phyloP scores from a whole-genome alignment of 2,888 invertebrate genomes.

The Napeogenes sylphis region DNA sequence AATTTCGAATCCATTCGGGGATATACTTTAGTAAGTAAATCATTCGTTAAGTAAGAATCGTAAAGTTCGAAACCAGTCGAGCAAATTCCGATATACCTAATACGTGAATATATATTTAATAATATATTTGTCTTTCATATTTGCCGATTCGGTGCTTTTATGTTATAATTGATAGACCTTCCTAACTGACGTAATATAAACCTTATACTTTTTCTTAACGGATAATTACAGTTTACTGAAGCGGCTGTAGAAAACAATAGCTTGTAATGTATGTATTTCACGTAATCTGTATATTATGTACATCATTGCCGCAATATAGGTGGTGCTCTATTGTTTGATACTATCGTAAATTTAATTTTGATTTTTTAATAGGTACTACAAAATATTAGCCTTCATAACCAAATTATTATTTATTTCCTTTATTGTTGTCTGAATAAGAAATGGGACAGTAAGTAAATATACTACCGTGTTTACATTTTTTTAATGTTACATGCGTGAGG shows the following conservation, averaged over 20 bases:
- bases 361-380: constrained; percentile 16
- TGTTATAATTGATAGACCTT: too few species aligned
- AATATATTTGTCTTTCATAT: too few species aligned
- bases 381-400: constrained; percentile 4
- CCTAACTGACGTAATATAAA: neutral
- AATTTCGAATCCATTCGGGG: too few species aligned
- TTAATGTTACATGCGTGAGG: constrained; percentile 49
- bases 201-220: neutral
- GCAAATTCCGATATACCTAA: too few species aligned
- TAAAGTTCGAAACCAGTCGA: too few species aligned
- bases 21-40: too few species aligned
- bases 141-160: too few species aligned
- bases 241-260: constrained; percentile 62
- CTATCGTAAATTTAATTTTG: constrained; percentile 39
- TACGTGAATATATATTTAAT: too few species aligned
- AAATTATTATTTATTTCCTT: constrained; percentile 8
- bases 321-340: constrained; percentile 47
- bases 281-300: constrained; percentile 33
- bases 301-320: constrained; percentile 58
- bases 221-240: constrained; percentile 34
- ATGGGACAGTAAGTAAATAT: constrained; percentile 30
- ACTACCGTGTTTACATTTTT: constrained; percentile 10
- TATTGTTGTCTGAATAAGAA: constrained; percentile 23
- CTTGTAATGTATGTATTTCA: constrained; percentile 43
- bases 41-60: too few species aligned